Evolutionary conservation across 2,888 invertebrate species (phyloP), one percentile per base, ranked within the genome.

Genomic region (Sphecodes monilicornis): DNA sequence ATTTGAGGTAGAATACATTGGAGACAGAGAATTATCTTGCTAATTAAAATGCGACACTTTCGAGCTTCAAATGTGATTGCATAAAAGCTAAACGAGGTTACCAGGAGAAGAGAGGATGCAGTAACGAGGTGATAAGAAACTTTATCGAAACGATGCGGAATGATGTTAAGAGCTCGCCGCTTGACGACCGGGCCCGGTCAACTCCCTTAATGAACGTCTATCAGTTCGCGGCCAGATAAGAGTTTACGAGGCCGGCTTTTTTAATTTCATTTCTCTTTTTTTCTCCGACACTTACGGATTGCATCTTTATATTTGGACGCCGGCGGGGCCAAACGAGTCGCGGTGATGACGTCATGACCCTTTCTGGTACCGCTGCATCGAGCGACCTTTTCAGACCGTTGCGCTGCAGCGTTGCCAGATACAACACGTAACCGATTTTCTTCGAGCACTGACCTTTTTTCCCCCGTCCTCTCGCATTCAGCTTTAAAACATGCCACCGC

Each of bases 171-270:
- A 84, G 80, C 66, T 76, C 60, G 68, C 22, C 36, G 82, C 82
- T 64, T 75, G 76, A 78, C 85, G 76, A 84, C 83, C 85, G 79
- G 26, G 4, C 46, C 46, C 73, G 80, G 68, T 76, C 75, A 66
- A 71, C 79, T 82, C 90, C 84, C 88, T 91, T 91, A 91, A 93
- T 91, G 91, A 92, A 90, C 89, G 89, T 89, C 91, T 91, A 92
- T 93, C 92, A 90, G 90, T 92, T 92, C 85, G 92, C 88, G 89
- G 79, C 43, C 39, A 77, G 86, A 82, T 77, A 79, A 85, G 79
- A 70, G 68, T 78, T 82, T 57, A 78, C 85, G 60, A 85, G 68
- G 32, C 36, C 76, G 5, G n/a, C n/a, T 46, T 76, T 81, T 72
- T 66, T 69, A 22, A 41, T 76, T 66, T 69, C 26, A 41, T 76